These are phyloP conservation scores for Steinernema carpocapsae DNA, from an alignment of 2,888 invertebrate genomes.

Conservation along the genomic window DNA sequence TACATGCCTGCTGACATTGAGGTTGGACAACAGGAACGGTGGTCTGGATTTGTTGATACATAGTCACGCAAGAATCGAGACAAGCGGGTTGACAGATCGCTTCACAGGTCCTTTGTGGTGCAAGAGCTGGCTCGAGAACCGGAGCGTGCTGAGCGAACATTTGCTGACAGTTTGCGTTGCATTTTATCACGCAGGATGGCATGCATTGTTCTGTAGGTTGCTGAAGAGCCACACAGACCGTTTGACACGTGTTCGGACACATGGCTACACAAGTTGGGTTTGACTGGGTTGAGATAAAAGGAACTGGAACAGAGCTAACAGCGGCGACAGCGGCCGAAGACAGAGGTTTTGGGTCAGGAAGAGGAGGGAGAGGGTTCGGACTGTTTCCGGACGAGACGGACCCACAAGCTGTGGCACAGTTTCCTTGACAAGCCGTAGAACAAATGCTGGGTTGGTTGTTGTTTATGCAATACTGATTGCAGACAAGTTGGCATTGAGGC, in stretches of 20 bases:
- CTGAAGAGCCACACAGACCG: background rate
- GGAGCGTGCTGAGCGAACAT: background rate
- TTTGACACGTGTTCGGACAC: constrained; percentile 20
- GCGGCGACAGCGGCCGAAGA: constrained; percentile 3
- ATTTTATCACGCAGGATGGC: background rate
- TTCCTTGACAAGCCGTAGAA: background rate
- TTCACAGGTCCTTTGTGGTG: background rate
- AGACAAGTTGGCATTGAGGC: constrained; percentile 24
- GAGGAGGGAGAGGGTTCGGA: background rate
- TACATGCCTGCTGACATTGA: background rate
- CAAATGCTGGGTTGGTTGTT: constrained; percentile 21
- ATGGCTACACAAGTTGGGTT: background rate
- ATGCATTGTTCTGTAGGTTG: background rate
- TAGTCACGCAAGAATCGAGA: constrained; percentile 14
- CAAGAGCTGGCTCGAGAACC: background rate
- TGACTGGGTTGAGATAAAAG: background rate
- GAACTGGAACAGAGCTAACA: background rate
- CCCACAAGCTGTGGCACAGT: constrained; percentile 4
- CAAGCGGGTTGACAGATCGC: constrained; percentile 23
- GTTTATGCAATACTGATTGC: constrained; percentile 32
- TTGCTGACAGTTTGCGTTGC: constrained; percentile 21
- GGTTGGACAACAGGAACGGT: background rate
- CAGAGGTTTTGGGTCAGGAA: constrained; percentile 11
- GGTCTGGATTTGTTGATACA: constrained; percentile 21
- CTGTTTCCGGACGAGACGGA: background rate